Base-by-base conservation (phyloP, 2,888 invertebrate genomes). In the Taphrorychus bicolor region DNA sequence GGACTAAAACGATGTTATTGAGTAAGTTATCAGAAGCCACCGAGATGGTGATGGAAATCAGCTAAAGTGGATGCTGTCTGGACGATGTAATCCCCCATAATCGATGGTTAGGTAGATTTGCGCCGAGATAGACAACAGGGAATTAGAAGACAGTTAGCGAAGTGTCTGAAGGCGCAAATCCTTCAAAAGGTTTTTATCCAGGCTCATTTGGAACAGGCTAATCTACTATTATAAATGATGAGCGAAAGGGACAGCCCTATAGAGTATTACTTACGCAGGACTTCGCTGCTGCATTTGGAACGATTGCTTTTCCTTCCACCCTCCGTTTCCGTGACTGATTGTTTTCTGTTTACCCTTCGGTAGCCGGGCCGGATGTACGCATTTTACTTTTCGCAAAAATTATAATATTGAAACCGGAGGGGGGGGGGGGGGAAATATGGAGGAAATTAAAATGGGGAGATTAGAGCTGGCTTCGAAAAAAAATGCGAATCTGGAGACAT, bases 191-290 rank as follows among this genome's bases (percentile, higher is more conserved):
- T 78, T 79, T 78, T 79, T 77, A 77, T 78, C 78, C 64, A 72
- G 74, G 74, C 75, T 77, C 77, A 77, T 75, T 76, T 73, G 74
- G 72, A 77, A 76, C 77, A 71, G 74, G 71, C 74, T 79, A 79
- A 79, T 79, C 79, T 79, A 76, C 78, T 77, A 76, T 79, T 80
- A 80, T 80, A 78, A 80, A 80, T 79, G 80, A 79, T 77, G 76
- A 71, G 74, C 65, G 59, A 70, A 32, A 18, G 53, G 58, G 66
- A 66, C 59, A 51, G 61, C 60, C 58, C 57, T 57, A 23, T 59
- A 14, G 59, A 17, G 51, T 51, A 51, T 51, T 57, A 54, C 40
- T 58, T 58, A 40, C 49, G 21, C 42, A 41, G 23, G 21, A 23
- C 64, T 49, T 57, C 41, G 21, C 64, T 45, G 58, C 58, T 68